Base-by-base conservation (phyloP, 2,888 invertebrate species). In the Altica lythri region DNA sequence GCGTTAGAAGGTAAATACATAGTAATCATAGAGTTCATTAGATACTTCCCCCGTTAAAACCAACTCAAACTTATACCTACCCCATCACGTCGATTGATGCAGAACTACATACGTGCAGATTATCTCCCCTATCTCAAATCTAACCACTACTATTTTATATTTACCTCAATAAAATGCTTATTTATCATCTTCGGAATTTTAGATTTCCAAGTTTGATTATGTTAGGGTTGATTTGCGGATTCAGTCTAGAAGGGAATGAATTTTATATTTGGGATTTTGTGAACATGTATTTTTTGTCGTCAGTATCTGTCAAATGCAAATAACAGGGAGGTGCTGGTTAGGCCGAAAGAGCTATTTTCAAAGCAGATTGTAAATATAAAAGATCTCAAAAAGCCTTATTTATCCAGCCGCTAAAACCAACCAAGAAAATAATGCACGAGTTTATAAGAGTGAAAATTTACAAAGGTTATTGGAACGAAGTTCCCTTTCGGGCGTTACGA, bases 1-100 rank as follows among this genome's bases (percentile, higher is more conserved):
- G 62, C 70, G 69, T 71, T 73, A 71, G 72, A 72, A 73, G 69
- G 73, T 74, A 73, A 74, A 74, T 74, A 74, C 69, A 66, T 62
- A 66, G 72, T 70, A 72, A 73, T 72, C 73, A 73, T 72, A 71
- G 69, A 74, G 72, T 74, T 74, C 73, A 74, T 74, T 74, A 74
- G 73, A 69, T 65, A 60, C 67, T 64, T 61, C 70, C 71, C 71
- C 67, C 61, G 64, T 60, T 53, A 60, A 56, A 62, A 63, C 59
- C 59, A 61, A 64, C 63, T 67, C 65, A 64, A 59, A 62, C 59
- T 55, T 55, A 55, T 60, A 56, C 55, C 61, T 54, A 56, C 55
- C 61, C 55, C 55, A 57, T 59, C 46, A 19, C 49, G 13, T 40
- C 48, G 46, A 46, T 35, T 46, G 46, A 46, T 46, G 46, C 46